phyloP scores from a whole-genome alignment of 2,888 invertebrate genomes.

The Hydrotaea cyrtoneurina region DNA sequence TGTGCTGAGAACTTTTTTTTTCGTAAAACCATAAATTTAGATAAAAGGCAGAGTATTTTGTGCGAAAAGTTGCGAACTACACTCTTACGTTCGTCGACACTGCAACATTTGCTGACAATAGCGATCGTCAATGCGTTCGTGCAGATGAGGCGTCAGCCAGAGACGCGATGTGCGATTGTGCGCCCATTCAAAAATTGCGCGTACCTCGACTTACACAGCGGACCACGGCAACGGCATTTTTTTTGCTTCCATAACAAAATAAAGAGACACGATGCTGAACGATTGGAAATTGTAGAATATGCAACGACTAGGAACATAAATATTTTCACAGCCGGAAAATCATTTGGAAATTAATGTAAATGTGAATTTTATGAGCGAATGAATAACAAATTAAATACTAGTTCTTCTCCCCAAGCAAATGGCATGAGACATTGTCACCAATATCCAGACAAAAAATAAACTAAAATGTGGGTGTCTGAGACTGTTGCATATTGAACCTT shows the following conservation, averaged over 20 bases:
- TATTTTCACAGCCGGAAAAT: slow-evolving; percentile 33
- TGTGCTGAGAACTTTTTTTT: slow-evolving; percentile 1
- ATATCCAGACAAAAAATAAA: neutral
- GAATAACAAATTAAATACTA: slow-evolving; percentile 22
- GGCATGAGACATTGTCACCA: slow-evolving; percentile 11
- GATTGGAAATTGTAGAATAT: neutral
- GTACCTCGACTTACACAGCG: neutral
- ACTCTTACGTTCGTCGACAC: neutral
- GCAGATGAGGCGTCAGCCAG: neutral
- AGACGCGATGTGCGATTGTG: too few species aligned
- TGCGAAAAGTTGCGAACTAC: neutral
- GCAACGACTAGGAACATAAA: slow-evolving; percentile 1
- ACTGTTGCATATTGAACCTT: too few species aligned
- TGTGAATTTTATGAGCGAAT: slow-evolving; percentile 20
- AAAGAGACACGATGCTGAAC: too few species aligned
- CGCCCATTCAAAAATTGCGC: neutral
- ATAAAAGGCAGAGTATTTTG: slow-evolving; percentile 6
- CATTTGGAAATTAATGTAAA: slow-evolving; percentile 19
- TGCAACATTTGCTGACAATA: neutral
- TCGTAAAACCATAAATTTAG: neutral
- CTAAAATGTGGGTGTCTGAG: too few species aligned
- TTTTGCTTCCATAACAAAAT: too few species aligned
- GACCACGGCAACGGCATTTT: neutral
- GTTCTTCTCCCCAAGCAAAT: neutral
- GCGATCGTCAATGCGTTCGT: neutral